Evolutionary conservation across 2,888 invertebrate species (phyloP).

Genomic region (Leptodirus hochenwartii): DNA sequence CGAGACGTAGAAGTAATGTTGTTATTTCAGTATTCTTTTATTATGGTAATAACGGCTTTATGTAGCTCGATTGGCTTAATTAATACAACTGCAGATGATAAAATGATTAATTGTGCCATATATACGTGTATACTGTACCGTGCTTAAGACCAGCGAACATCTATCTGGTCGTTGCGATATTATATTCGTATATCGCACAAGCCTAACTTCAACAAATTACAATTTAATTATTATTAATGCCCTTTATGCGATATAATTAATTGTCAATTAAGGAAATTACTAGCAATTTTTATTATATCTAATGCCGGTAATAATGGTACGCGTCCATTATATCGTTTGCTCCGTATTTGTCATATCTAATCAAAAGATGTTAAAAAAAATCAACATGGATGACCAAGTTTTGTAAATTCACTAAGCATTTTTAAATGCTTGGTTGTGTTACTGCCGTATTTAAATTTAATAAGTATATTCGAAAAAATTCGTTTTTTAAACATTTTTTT

Average conservation of each 20-base stretch:
- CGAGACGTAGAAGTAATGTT: not conserved
- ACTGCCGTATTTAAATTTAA: too few relatives aligned
- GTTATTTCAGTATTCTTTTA: slow-evolving; percentile 14
- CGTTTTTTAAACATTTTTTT: too few relatives aligned
- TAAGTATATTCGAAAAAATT: too few relatives aligned
- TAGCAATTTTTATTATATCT: slow-evolving; percentile 15
- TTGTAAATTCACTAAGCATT: too few relatives aligned
- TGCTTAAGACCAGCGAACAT: not conserved
- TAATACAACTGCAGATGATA: slow-evolving; percentile 19
- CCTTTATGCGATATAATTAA: slow-evolving; percentile 21
- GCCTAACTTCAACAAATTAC: slow-evolving; percentile 15
- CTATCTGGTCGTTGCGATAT: not conserved
- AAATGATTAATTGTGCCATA: slow-evolving; percentile 17
- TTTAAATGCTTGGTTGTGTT: too few relatives aligned
- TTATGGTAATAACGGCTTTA: slow-evolving; percentile 17
- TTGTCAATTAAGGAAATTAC: slow-evolving; percentile 25
- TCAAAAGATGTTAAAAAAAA: too few relatives aligned
- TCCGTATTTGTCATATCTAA: too few relatives aligned
- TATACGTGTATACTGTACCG: slow-evolving; percentile 3
- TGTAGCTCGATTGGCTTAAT: slow-evolving; percentile 19
- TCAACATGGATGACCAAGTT: too few relatives aligned
- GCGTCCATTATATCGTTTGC: slow-evolving; percentile 11
- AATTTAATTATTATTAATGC: slow-evolving; percentile 20
- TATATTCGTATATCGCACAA: slow-evolving; percentile 16
- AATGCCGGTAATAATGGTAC: slow-evolving; percentile 11